phyloP scores from a whole-genome alignment of 37 sponge, comb jelly and placozoan genomes.

The Agelas oroides region DNA sequence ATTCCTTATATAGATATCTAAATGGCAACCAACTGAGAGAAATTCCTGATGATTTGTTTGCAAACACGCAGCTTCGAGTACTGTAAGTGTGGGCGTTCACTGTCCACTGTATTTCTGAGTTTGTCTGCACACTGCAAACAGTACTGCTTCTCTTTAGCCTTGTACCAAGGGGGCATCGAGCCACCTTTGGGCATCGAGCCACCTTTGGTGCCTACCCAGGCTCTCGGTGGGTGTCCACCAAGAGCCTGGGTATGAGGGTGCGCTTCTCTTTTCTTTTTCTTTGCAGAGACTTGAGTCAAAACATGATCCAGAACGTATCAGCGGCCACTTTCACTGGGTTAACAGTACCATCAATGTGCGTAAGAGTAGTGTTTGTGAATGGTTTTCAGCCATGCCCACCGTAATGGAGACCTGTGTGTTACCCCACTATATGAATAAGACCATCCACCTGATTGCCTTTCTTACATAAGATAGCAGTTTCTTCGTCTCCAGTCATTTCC shows the following conservation, averaged over 20 bases:
- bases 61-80: background rate
- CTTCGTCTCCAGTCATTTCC: too few species aligned
- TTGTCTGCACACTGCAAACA: background rate
- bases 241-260: too few species aligned
- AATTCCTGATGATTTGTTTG: slow-evolving; percentile 21
- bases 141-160: too few species aligned
- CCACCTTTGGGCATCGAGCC: too few species aligned
- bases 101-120: background rate
- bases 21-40: slow-evolving; percentile 13
- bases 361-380: background rate
- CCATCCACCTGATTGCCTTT: too few species aligned
- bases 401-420: too few species aligned
- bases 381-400: background rate
- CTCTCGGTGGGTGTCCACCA: too few species aligned
- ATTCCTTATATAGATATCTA: slow-evolving; percentile 14
- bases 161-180: too few species aligned
- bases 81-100: background rate
- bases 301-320: slow-evolving; percentile 20
- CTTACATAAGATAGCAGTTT: too few species aligned
- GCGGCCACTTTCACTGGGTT: slow-evolving; percentile 18
- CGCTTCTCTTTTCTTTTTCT: too few species aligned
- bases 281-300: slow-evolving; percentile 7
- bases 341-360: background rate
- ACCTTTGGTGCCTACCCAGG: too few species aligned
- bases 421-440: too few species aligned